phyloP scores from a whole-genome alignment of 2,888 invertebrate species.

The Yponomeuta cagnagella region DNA sequence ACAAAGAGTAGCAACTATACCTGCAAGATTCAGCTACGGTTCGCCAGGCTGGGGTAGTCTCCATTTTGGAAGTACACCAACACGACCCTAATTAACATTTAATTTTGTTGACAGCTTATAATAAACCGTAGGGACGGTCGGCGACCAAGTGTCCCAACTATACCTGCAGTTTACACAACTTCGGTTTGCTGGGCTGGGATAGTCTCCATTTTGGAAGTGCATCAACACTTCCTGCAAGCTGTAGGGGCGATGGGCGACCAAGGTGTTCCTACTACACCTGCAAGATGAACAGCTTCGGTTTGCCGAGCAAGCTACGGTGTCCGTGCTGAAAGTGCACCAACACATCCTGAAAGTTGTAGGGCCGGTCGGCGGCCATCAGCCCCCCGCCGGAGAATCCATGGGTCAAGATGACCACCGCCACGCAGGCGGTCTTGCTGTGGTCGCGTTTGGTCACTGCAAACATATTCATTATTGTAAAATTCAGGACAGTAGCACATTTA shows the following conservation, averaged over 20 bases:
- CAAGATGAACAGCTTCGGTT: constrained; percentile 50
- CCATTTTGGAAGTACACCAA: constrained; percentile 33
- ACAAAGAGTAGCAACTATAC: constrained; percentile 17
- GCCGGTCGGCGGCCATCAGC: constrained; percentile 41
- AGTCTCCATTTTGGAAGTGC: no score
- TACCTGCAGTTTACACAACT: no score
- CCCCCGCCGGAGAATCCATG: constrained; percentile 43
- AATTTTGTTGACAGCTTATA: no score
- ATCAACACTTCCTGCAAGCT: no score
- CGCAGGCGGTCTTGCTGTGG: constrained; percentile 44
- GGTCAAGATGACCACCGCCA: constrained; percentile 47
- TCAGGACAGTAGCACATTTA: no score
- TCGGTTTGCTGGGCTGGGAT: no score
- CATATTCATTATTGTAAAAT: background rate
- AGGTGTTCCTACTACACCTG: constrained; percentile 28
- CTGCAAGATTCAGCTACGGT: constrained; percentile 49
- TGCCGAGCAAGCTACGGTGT: constrained; percentile 35
- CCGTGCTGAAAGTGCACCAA: constrained; percentile 33
- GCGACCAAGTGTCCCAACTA: constrained; percentile 32
- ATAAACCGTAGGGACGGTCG: constrained; percentile 45
- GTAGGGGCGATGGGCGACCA: no score
- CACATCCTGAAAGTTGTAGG: constrained; percentile 40
- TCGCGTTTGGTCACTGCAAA: constrained; percentile 40
- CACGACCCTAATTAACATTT: constrained; percentile 18
- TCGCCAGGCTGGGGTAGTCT: constrained; percentile 36